A percentile compares a stretch with the other conserved stretches of the same genome.
Conservation (phyloP, 2,797 vertebrate genomes). For the Coregonus sp. region DNA sequence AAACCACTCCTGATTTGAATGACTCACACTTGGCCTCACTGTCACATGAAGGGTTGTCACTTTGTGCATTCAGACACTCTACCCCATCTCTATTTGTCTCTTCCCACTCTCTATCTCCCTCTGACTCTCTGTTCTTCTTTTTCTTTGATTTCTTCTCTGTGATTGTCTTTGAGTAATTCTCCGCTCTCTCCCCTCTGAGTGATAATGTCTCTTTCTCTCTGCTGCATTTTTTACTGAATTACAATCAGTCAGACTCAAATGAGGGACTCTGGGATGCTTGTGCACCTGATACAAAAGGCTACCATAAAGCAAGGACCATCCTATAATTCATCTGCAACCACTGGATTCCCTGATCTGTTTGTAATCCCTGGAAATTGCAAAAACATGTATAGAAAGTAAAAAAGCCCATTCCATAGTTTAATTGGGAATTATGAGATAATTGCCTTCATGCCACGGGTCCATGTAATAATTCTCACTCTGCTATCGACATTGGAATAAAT, state of each 20-base stretch:
- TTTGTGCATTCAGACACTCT: slow-evolving; percentile 49
- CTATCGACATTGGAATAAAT: slow-evolving; percentile 57
- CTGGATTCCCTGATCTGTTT: slow-evolving; percentile 23
- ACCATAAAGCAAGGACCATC: neutral
- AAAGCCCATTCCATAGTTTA: neutral
- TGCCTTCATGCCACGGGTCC: neutral
- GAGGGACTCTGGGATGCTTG: slow-evolving; percentile 3
- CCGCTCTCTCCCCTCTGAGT: slow-evolving; percentile 4
- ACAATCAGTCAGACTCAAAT: slow-evolving; percentile 15
- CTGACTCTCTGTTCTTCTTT: neutral
- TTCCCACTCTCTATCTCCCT: slow-evolving; percentile 13
- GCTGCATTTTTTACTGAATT: neutral
- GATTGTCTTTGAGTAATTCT: slow-evolving; percentile 23
- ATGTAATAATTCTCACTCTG: neutral
- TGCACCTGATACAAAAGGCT: slow-evolving; percentile 16
- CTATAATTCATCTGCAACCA: slow-evolving; percentile 9
- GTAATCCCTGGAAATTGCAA: neutral
- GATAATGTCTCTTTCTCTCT: slow-evolving; percentile 35
- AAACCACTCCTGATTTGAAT: slow-evolving; percentile 52
- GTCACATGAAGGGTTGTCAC: slow-evolving; percentile 54
- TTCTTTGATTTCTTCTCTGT: slow-evolving; percentile 11
- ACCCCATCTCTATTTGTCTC: slow-evolving; percentile 22
- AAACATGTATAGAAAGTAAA: neutral
- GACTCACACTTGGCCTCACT: slow-evolving; percentile 54
- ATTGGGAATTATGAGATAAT: neutral